Conservation (phyloP, 1,140 invertebrate genomes). For the Cherax destructor region DNA sequence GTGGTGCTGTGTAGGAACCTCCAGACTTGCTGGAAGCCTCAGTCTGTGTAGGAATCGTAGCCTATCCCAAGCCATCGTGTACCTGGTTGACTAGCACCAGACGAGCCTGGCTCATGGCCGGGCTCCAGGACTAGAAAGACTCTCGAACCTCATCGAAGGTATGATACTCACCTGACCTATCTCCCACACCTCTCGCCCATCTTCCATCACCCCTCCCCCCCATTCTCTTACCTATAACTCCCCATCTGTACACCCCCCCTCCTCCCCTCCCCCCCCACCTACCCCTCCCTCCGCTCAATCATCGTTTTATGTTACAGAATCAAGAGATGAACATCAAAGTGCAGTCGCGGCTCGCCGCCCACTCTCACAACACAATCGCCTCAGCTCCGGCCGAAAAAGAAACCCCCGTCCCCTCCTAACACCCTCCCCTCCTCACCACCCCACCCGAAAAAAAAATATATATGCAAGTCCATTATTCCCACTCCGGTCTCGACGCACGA, state of each 20-base stretch:
- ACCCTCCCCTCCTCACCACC: no score
- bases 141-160: no score
- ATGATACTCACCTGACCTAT: no score
- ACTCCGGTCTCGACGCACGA: background rate
- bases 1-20: no score
- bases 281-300: constrained; percentile 32
- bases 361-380: constrained; percentile 25
- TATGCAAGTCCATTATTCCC: background rate
- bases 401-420: no score
- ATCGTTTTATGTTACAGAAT: constrained; percentile 56
- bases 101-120: no score
- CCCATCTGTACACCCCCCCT: background rate
- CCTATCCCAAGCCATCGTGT: no score
- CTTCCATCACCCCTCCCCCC: background rate
- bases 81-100: no score
- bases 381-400: background rate
- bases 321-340: constrained; percentile 21
- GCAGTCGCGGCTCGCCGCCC: background rate
- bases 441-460: no score
- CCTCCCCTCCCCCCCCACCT: background rate
- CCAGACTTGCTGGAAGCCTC: no score
- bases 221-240: background rate
- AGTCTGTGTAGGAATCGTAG: no score
- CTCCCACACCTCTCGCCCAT: background rate
- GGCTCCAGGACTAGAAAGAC: no score